Percentiles rank a stretch among this genome's conserved stretches.
Evolutionary conservation across 2,113 vertebrate species (phyloP).

Genomic region (Cromileptes altivelis): DNA sequence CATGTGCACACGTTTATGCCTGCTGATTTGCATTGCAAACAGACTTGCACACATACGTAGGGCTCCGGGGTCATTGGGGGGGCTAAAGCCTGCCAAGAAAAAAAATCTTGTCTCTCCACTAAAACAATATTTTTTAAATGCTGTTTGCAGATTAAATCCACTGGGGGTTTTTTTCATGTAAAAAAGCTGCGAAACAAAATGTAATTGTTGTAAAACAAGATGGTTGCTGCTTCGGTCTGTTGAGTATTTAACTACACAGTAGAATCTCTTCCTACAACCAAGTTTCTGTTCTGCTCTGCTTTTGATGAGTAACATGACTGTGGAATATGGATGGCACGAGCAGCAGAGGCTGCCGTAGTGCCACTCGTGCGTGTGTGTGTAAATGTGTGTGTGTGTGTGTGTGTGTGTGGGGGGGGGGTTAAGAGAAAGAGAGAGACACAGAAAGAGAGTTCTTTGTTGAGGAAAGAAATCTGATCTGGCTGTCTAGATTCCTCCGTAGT

Average conservation of each 20-base stretch:
- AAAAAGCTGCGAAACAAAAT: neutral
- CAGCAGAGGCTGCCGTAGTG: neutral
- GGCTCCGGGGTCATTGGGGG: conserved; percentile 21
- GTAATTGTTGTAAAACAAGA: neutral
- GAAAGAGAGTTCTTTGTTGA: conserved; percentile 25
- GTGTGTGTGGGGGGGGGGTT: neutral
- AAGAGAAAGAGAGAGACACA: neutral
- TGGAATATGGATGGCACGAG: neutral
- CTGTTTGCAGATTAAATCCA: neutral
- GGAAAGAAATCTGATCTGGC: conserved; percentile 14
- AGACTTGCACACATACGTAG: conserved; percentile 15
- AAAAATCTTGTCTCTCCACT: neutral
- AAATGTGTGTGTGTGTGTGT: neutral
- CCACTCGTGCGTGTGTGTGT: neutral
- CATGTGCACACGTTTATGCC: conserved; percentile 34
- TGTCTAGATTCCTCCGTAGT: conserved; percentile 25
- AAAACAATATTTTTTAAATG: neutral
- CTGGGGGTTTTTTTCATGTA: neutral
- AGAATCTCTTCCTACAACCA: neutral
- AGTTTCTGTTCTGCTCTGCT: neutral
- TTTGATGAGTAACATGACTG: conserved; percentile 8
- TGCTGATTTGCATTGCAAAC: conserved; percentile 40
- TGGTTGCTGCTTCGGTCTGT: neutral
- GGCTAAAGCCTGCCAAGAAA: neutral
- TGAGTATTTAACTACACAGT: neutral